Evolutionary conservation across 2,888 invertebrate species (phyloP), one percentile per base, ranked within the genome.

Genomic region (Gerosis bhagava): DNA sequence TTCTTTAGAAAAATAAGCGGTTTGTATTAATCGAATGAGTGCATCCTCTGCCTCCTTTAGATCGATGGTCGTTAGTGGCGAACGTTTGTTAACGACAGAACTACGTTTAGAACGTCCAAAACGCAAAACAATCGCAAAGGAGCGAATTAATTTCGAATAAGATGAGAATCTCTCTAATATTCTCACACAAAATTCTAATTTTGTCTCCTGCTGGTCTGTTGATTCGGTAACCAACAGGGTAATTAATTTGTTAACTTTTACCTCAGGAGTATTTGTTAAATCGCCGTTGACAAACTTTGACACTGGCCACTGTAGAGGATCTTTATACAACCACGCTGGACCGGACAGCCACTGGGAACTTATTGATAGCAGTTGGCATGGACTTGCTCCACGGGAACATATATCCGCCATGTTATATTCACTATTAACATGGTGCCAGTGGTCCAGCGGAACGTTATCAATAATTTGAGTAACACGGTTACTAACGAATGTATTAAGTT

Each of bases 401-500:
- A 42, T 11, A 12, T 49, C 44, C 1, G 44, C 49, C 5, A 12
- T 2, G 10, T 44, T 44, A 8, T 24, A 28, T 17, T 43, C 43
- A 21, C 34, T 43, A 12, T 11, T 31, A 3, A 47, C 43, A 21
- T 51, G 47, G 15, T 6, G 22, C 43, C 43, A 47, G 5, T 34
- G 8, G 2, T 19, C 4, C 4, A 21, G 12, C 1, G 51, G 36
- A 3, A 51, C 11, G 3, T 19, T 16, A 3, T 49, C 49, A 2
- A 17, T 29, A 3, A 51, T 41, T 28, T 51, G 16, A 3, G 21
- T 32, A 25, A 49, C 49, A 19, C 50, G 40, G 17, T 16, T 50
- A 22, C 28, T 8, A 1, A 45, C 41, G 31, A 50, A 50, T 5
- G 41, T 41, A 39, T 53, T 50, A 3, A 50, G 17, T 34, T 45